phyloP scores from a whole-genome alignment of 2,113 vertebrate genomes.

The Microcebus lehilahytsara region DNA sequence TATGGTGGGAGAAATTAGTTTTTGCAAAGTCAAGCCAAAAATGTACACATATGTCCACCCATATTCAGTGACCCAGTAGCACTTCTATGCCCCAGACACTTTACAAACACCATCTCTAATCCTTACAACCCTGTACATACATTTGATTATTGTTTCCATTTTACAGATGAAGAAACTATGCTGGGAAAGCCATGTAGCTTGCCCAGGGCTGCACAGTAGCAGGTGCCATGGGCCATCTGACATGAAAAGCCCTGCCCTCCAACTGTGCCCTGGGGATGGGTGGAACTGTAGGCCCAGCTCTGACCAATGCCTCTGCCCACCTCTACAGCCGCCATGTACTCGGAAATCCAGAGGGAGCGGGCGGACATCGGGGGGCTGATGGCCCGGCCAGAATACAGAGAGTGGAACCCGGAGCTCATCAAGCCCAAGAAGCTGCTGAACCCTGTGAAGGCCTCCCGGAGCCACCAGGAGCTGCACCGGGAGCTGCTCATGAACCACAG shows the following conservation, averaged over 20 bases:
- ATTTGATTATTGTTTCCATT: neutral
- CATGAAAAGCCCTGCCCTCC: neutral
- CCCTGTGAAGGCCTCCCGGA: slow-evolving; percentile 90
- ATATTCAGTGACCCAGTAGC: neutral
- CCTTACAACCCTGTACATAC: neutral
- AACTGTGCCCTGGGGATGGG: rapidly evolving
- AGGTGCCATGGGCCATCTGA: neutral
- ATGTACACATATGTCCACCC: neutral
- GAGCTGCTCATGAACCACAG: slow-evolving; percentile 93
- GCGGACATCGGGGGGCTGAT: slow-evolving; percentile 83
- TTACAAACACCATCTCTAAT: neutral
- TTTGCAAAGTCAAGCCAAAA: neutral
- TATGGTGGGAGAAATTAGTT: neutral
- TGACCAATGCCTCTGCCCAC: neutral
- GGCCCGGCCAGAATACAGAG: slow-evolving; percentile 86
- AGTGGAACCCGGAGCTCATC: slow-evolving; percentile 90
- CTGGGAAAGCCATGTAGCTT: neutral
- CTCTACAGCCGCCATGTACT: slow-evolving; percentile 88
- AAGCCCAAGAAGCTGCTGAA: slow-evolving; percentile 91
- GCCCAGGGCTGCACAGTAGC: neutral
- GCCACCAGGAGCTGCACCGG: slow-evolving; percentile 91
- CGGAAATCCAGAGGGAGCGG: slow-evolving; percentile 87
- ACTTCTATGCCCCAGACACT: neutral
- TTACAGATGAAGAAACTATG: neutral
- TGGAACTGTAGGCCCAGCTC: neutral